Conservation (phyloP, 2,113 vertebrate species). For the Zootoca vivipara region DNA sequence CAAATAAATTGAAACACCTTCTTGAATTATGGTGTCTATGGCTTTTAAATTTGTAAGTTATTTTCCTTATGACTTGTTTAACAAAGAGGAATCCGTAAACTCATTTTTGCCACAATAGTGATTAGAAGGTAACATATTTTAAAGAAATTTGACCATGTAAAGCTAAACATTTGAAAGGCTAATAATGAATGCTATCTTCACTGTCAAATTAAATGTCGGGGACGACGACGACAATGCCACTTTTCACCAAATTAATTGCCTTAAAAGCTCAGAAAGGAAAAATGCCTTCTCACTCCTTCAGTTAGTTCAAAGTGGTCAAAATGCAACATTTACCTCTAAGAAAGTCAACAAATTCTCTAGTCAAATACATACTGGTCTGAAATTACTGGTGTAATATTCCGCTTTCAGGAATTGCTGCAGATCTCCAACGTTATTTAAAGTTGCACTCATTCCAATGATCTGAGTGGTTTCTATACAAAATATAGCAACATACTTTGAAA, state of each 20-base stretch:
- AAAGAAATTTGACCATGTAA: background rate
- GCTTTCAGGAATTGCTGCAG: constrained; percentile 91
- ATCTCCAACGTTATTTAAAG: constrained; percentile 89
- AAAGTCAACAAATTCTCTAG: background rate
- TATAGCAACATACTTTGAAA: background rate
- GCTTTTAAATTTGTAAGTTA: background rate
- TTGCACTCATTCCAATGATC: constrained; percentile 97
- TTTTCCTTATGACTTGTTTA: background rate
- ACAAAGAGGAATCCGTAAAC: background rate
- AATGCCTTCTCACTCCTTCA: background rate
- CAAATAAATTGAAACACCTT: background rate
- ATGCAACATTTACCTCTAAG: background rate
- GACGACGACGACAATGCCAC: background rate
- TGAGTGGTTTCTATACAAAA: constrained; percentile 83
- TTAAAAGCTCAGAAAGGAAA: background rate
- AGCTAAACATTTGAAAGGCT: background rate
- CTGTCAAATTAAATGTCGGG: background rate
- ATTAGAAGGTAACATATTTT: background rate
- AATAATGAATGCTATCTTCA: background rate
- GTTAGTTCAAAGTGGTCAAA: background rate
- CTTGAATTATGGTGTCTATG: background rate
- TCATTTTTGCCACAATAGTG: background rate
- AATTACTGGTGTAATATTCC: constrained; percentile 88
- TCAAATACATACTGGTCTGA: constrained; percentile 87
- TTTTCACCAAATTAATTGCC: background rate